phyloP scores from a whole-genome alignment of 2,113 vertebrate genomes.

The Oreochromis tanganicae region DNA sequence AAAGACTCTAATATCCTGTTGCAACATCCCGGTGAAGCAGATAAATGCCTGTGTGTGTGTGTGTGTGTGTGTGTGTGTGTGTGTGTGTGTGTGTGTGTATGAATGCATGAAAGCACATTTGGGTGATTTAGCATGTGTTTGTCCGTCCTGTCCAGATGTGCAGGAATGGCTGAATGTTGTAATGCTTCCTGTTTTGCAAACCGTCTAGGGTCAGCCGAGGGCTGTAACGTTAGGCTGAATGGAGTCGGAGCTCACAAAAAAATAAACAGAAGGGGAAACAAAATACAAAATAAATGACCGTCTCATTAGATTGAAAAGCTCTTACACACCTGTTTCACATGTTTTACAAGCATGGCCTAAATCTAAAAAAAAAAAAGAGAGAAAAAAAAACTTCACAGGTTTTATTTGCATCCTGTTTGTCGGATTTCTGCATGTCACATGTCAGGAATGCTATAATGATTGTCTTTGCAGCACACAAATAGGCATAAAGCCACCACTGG shows the following conservation, averaged over 20 bases:
- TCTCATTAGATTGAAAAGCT: background rate
- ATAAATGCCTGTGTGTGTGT: no score
- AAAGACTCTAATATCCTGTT: no score
- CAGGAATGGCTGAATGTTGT: constrained; percentile 50
- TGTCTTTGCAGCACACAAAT: background rate
- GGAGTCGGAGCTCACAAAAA: background rate
- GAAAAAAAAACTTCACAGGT: background rate
- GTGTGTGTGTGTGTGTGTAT: rapidly evolving
- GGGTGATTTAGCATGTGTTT: constrained; percentile 36
- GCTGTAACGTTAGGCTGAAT: background rate
- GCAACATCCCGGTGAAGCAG: no score
- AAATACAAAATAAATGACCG: rapidly evolving
- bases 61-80: background rate
- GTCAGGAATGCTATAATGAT: constrained; percentile 34
- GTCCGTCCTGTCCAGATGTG: constrained; percentile 56
- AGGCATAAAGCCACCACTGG: background rate
- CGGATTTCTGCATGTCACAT: background rate
- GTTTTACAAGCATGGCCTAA: background rate
- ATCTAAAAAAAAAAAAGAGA: background rate
- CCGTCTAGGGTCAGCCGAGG: constrained; percentile 33
- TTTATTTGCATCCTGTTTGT: constrained; percentile 37
- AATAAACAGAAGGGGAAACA: background rate
- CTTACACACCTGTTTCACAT: background rate
- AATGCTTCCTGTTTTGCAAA: constrained; percentile 68
- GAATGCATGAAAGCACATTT: background rate